Evolutionary conservation across 1,140 invertebrate genomes (phyloP).

Genomic region (Heliconius hewitsoni): DNA sequence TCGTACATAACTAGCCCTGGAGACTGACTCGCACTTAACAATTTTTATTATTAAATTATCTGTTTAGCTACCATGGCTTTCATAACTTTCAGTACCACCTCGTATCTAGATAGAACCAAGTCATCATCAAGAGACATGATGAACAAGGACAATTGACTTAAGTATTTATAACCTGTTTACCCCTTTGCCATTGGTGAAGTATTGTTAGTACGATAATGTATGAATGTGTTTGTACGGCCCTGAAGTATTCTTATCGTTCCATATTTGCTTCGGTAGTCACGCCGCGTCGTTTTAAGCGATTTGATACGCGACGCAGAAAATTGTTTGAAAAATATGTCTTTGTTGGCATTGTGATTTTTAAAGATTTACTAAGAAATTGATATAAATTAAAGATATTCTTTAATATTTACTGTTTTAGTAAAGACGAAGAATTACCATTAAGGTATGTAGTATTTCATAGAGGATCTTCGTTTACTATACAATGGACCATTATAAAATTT

Average conservation of each 20-base stretch:
- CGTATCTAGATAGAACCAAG: background rate
- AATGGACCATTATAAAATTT: no score
- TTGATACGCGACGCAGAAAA: conserved; percentile 16
- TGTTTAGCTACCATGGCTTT: no score
- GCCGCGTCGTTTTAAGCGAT: conserved; percentile 14
- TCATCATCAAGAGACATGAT: background rate
- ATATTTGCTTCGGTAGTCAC: conserved; percentile 19
- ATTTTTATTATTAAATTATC: no score
- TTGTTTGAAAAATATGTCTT: conserved; percentile 2
- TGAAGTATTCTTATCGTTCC: conserved; percentile 25
- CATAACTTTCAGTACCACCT: no score
- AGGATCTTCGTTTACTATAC: no score
- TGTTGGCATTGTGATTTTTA: background rate
- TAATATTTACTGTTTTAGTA: background rate
- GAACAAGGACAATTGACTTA: background rate
- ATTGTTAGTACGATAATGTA: background rate
- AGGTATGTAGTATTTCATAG: no score
- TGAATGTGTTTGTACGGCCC: background rate
- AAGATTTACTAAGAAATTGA: background rate
- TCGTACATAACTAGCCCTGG: no score
- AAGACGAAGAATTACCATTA: no score
- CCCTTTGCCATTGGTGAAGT: background rate
- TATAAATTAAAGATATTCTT: background rate
- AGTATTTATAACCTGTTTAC: background rate
- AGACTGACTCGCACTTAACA: no score